Percentiles rank a stretch among this genome's conserved stretches.
These are phyloP conservation scores for Prunella fulvescens DNA, from an alignment of 2,113 vertebrate species.

Conservation along the genomic window DNA sequence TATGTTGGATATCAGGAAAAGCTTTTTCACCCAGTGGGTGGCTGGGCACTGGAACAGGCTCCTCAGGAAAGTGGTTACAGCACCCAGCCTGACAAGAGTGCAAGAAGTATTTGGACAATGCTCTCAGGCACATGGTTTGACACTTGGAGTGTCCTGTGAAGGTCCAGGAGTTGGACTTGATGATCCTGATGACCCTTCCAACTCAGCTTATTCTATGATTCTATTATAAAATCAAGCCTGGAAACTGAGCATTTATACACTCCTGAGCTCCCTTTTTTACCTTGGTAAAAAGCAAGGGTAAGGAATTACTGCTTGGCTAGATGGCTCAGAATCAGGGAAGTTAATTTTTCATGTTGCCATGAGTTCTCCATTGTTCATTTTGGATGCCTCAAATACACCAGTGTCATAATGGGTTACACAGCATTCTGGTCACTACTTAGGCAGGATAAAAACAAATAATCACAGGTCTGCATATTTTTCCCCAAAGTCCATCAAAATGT, in stretches of 20 bases:
- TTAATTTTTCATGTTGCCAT: background rate
- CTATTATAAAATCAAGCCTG: background rate
- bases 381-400: background rate
- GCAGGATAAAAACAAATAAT: background rate
- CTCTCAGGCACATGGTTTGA: background rate
- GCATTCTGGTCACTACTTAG: background rate
- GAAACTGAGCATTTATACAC: background rate
- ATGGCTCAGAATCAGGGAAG: background rate
- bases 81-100: background rate
- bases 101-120: background rate
- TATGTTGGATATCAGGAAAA: background rate
- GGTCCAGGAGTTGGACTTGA: background rate
- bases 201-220: background rate
- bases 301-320: background rate
- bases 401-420: background rate
- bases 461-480: background rate
- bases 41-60: background rate
- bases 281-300: background rate
- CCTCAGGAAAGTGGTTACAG: background rate
- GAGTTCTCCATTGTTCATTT: background rate
- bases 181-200: background rate
- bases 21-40: fast-evolving
- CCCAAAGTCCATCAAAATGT: background rate
- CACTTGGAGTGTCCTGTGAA: background rate
- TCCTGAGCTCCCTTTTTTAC: background rate